A percentile compares a stretch with the other conserved stretches of the same genome.
Evolutionary conservation across 2,797 vertebrate genomes (phyloP).

Genomic region (Linurgus olivaceus): DNA sequence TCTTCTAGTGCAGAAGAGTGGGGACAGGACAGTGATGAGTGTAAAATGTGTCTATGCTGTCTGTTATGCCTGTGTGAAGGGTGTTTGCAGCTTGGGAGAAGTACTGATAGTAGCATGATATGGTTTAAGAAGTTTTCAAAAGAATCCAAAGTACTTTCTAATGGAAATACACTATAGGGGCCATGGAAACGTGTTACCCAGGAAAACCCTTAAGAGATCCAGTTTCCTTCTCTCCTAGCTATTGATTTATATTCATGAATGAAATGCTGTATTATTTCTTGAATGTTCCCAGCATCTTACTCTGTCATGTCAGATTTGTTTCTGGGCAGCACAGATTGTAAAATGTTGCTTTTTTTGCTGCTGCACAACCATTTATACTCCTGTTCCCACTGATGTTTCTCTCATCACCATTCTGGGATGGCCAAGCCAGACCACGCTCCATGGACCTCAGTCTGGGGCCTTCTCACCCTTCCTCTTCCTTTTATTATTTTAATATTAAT

Average conservation of each 20-base stretch:
- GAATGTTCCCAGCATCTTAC: not conserved
- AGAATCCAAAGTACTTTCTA: not conserved
- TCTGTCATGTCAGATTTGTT: not conserved
- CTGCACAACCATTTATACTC: not conserved
- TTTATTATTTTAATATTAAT: not conserved
- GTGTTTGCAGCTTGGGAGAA: not conserved
- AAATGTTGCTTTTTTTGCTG: not conserved
- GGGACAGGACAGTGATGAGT: not conserved
- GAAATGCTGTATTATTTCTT: not conserved
- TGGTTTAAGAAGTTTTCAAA: not conserved
- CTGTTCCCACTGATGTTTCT: not conserved
- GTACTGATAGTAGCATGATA: not conserved
- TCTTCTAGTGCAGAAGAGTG: not conserved
- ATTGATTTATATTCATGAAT: not conserved
- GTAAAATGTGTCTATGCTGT: rapidly evolving
- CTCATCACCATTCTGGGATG: not conserved
- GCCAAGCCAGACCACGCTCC: not conserved
- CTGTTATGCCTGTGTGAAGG: not conserved
- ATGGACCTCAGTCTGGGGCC: not conserved
- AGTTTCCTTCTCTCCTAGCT: not conserved
- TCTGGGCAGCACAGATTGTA: not conserved
- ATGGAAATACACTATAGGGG: not conserved
- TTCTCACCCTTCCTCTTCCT: not conserved
- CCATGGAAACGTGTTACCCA: not conserved
- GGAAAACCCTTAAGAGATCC: not conserved